Evolutionary conservation across 2,888 invertebrate genomes (phyloP).

Genomic region (Apamea sordens): DNA sequence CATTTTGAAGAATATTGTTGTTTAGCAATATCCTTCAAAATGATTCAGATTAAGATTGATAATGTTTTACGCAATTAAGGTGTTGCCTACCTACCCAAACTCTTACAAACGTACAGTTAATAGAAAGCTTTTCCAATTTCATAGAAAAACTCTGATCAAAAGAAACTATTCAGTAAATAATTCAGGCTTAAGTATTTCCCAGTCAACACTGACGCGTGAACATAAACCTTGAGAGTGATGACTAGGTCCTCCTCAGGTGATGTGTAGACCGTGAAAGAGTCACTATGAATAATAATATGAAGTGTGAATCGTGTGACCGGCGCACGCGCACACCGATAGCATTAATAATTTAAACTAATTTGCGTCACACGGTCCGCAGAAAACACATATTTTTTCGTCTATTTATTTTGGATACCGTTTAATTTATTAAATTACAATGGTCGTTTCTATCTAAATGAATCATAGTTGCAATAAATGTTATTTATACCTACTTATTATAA

Average conservation of each 20-base stretch:
- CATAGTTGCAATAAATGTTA: background rate
- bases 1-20: no score
- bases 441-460: background rate
- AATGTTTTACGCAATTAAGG: no score
- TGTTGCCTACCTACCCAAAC: no score
- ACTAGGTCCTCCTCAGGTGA: constrained; percentile 24
- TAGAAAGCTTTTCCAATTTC: background rate
- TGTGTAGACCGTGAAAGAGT: constrained; percentile 48
- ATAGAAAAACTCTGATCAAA: background rate
- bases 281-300: constrained; percentile 49
- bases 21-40: no score
- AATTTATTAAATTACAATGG: background rate
- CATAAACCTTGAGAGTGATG: constrained; percentile 9
- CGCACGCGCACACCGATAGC: constrained; percentile 31
- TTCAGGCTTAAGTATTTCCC: background rate
- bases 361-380: constrained; percentile 61
- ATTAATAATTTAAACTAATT: constrained; percentile 63
- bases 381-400: constrained; percentile 43
- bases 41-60: no score
- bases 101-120: no score
- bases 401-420: constrained; percentile 56
- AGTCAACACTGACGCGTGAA: background rate
- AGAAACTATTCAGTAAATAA: constrained; percentile 14
- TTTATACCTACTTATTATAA: background rate
- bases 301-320: constrained; percentile 32